These are phyloP conservation scores for Pocillopora verrucosa DNA, from an alignment of 64 coral and sea anemone genomes.

Conservation along the genomic window DNA sequence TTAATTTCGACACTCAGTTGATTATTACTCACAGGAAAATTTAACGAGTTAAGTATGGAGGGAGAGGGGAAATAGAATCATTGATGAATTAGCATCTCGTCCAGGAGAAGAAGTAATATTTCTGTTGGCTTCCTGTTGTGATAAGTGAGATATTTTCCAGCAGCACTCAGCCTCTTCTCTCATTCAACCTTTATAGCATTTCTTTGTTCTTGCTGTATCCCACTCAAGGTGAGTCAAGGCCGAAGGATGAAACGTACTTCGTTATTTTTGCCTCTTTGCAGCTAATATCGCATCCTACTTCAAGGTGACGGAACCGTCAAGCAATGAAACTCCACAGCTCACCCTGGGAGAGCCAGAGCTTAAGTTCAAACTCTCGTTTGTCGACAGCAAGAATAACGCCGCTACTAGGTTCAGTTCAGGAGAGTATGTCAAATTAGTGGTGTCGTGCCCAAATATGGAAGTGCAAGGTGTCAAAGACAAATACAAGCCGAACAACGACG, in stretches of 20 bases:
- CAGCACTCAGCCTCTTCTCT: no score
- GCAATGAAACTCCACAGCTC: slow-evolving; percentile 62
- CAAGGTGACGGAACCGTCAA: slow-evolving; percentile 55
- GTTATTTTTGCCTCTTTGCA: neutral
- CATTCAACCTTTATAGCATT: no score
- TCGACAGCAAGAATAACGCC: slow-evolving; percentile 60
- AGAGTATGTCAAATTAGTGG: slow-evolving; percentile 56
- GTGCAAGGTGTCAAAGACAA: slow-evolving; percentile 50
- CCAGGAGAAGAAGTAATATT: neutral
- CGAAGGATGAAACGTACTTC: neutral
- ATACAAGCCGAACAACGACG: slow-evolving; percentile 69
- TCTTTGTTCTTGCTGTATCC: no score
- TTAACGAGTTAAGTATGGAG: no score
- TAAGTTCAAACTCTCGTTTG: slow-evolving; percentile 68
- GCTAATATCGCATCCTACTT: slow-evolving; percentile 64
- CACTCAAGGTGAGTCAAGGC: no score
- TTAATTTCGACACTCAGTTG: no score
- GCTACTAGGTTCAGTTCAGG: slow-evolving; percentile 53
- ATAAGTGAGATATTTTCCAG: neutral
- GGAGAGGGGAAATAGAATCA: no score
- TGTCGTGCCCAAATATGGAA: slow-evolving; percentile 51
- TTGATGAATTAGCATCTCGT: neutral
- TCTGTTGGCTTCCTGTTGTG: neutral
- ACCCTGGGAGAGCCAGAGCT: slow-evolving; percentile 58
- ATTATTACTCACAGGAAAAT: no score